phyloP scores from a whole-genome alignment of 1,140 invertebrate genomes.

The Rhagoletis zephyria region DNA sequence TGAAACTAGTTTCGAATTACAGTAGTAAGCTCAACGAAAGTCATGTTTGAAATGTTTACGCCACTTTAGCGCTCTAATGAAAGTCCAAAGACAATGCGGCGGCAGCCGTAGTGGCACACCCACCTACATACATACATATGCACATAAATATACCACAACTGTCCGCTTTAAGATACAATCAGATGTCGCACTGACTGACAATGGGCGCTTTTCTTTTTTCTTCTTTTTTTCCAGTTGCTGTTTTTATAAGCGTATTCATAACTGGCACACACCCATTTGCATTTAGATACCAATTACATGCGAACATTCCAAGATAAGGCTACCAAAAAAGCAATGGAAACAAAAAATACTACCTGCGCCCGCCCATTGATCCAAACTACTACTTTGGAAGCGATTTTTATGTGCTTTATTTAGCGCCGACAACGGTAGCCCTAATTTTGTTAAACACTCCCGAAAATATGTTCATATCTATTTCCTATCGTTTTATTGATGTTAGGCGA shows the following conservation, averaged over 20 bases:
- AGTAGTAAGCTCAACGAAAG: neutral
- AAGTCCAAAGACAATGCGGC: neutral
- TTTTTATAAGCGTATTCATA: too few species aligned
- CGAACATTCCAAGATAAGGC: neutral
- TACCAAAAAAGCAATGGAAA: neutral
- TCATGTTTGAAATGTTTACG: neutral
- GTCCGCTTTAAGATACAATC: neutral
- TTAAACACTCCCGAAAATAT: conserved; percentile 20
- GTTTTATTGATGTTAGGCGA: conserved; percentile 17
- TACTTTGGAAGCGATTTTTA: neutral
- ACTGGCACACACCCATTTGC: neutral
- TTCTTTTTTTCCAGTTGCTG: neutral
- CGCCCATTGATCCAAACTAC: neutral
- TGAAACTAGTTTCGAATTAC: neutral
- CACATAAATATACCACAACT: neutral
- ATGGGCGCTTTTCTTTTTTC: neutral
- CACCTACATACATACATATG: neutral
- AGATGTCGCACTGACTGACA: neutral
- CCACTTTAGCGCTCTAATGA: neutral
- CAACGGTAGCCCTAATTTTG: neutral
- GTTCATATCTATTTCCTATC: conserved; percentile 4
- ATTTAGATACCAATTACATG: conserved; percentile 19
- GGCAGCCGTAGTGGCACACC: neutral
- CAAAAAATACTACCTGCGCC: neutral
- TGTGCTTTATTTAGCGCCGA: neutral